Evolutionary conservation across 2,113 vertebrate species (phyloP), one percentile per base, ranked within the genome.

Genomic region (Hiodon tergisus): DNA sequence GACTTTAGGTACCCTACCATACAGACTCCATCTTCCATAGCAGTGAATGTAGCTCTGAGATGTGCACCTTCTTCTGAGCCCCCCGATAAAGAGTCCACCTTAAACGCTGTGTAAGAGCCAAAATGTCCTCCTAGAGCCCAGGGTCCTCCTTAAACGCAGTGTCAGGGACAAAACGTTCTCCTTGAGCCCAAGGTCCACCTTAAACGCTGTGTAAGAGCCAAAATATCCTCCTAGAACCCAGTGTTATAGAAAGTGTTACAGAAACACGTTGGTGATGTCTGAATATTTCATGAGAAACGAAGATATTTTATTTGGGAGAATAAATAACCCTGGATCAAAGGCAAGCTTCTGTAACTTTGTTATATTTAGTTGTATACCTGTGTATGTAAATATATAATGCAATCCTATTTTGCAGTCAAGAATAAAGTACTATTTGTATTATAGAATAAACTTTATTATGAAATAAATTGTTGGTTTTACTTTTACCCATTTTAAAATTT

Each of bases 361-460:
- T 97, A 98, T 95, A 98, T 97, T 98, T 98, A 97, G 98, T 99
- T 99, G 96, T 98, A 99, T 98, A 99, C 97, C 96, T 98, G 97
- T 99, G 96, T 99, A 98, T 99, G 97, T 99, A 99, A 99, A 99
- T 98, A 99, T 98, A 98, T 95, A 95, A 98, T 97, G 96, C 97
- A 97, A 97, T 98, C 97, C 96, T 99, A 98, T 99, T 99, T 99
- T 99, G 96, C 97, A 98, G 96, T 98, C 95, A 93, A 98, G 94
- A 98, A 97, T 92, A 96, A 95, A 93, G 94, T 90, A 94, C 89
- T 98, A 98, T 99, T 99, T 99, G 96, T 98, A 99, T 98, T 97
- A 99, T 98, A 99, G 95, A 99, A 98, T 97, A 99, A 98, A 99
- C 95, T 99, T 99, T 99, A 99, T 99, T 99, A 97, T 94, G 95